These are phyloP conservation scores for Aegotheles bennettii DNA, from an alignment of 2,113 vertebrate genomes.

Conservation along the genomic window DNA sequence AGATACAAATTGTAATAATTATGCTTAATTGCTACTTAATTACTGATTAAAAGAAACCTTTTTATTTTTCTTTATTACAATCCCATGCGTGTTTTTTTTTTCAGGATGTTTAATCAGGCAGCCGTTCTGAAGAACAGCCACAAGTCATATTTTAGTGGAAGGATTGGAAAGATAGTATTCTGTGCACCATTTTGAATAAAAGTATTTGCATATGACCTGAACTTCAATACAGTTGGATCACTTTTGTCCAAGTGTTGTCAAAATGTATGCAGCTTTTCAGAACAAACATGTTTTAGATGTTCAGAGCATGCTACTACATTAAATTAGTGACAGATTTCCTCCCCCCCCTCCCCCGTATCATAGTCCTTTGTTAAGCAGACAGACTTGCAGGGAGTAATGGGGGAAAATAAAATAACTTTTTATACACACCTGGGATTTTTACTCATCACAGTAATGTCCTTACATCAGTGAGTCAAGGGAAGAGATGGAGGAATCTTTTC, in stretches of 20 bases:
- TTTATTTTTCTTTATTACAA: slow-evolving; percentile 36
- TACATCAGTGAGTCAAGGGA: neutral
- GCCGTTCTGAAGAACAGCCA: neutral
- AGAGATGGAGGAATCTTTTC: neutral
- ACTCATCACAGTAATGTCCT: neutral
- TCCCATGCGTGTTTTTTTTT: neutral
- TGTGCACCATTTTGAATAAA: neutral
- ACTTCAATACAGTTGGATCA: neutral
- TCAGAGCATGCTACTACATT: neutral
- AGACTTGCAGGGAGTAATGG: neutral
- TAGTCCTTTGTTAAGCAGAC: neutral
- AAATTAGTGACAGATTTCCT: neutral
- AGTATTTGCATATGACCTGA: neutral
- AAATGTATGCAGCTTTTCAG: neutral
- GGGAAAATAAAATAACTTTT: neutral
- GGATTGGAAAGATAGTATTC: neutral
- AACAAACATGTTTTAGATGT: neutral
- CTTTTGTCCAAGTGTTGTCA: neutral
- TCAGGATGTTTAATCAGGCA: slow-evolving; percentile 39
- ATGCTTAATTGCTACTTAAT: slow-evolving; percentile 50
- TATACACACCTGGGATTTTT: neutral
- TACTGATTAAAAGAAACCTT: slow-evolving; percentile 50
- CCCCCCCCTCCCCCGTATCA: fast-evolving
- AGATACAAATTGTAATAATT: slow-evolving; percentile 58
- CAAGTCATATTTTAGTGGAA: slow-evolving; percentile 26